Percentiles rank a stretch among this genome's conserved stretches.
Evolutionary conservation across 2,797 vertebrate species (phyloP).

Genomic region (Coregonus sp.): DNA sequence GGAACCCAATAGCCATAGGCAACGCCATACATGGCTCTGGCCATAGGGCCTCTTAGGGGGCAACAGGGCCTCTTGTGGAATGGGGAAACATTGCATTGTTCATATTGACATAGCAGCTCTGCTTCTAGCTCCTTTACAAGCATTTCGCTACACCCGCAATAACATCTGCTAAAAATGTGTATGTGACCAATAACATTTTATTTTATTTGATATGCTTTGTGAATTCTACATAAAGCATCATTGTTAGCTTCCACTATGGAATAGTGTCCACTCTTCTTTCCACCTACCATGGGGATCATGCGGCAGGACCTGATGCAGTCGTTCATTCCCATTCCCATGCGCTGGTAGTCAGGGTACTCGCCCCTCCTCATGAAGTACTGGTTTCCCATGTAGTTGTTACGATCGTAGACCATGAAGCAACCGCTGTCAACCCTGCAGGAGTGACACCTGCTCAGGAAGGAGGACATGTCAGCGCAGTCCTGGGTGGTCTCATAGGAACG

Average conservation of each 20-base stretch:
- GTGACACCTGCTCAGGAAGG: conserved; percentile 10
- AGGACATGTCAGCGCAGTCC: conserved; percentile 9
- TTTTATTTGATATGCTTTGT: background rate
- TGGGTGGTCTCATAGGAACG: conserved; percentile 12
- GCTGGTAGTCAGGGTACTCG: conserved; percentile 11
- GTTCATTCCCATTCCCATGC: conserved; percentile 4
- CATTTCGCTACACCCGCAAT: no score
- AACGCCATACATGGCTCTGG: no score
- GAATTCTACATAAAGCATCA: background rate
- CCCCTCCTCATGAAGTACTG: conserved; percentile 11
- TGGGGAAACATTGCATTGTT: background rate
- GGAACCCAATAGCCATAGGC: background rate
- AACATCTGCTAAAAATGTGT: no score
- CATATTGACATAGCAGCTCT: no score
- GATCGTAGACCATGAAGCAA: conserved; percentile 14
- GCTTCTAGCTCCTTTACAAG: no score
- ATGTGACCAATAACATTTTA: no score
- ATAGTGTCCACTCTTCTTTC: background rate
- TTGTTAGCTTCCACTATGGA: background rate
- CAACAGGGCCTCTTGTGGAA: background rate
- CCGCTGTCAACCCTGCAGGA: conserved; percentile 14
- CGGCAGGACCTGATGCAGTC: conserved; percentile 13
- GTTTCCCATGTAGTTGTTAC: conserved; percentile 16
- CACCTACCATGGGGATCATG: conserved; percentile 14
- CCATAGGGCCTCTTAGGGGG: no score